Percentiles rank a stretch among this genome's conserved stretches.
Evolutionary conservation across 1,140 invertebrate species (phyloP).

Genomic region (Doryteuthis pealeii): DNA sequence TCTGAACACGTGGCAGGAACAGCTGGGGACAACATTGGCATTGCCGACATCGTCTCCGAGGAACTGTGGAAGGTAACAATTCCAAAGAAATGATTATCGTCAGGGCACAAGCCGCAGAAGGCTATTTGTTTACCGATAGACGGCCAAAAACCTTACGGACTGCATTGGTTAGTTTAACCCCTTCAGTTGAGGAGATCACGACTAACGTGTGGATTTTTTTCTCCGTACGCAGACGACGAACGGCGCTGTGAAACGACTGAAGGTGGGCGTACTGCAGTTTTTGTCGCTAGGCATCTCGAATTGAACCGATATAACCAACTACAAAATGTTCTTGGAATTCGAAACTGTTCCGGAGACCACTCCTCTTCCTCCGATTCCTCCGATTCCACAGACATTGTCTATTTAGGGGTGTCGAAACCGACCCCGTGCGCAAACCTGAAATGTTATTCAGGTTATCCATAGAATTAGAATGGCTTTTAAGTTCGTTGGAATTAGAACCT

Average conservation of each 20-base stretch:
- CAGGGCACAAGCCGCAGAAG: slow-evolving; percentile 83
- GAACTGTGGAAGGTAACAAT: slow-evolving; percentile 71
- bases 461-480: not conserved
- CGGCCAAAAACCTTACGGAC: slow-evolving; percentile 69
- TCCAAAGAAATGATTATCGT: slow-evolving; percentile 89
- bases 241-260: slow-evolving; percentile 75
- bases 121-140: slow-evolving; percentile 84
- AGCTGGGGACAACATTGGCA: slow-evolving; percentile 65
- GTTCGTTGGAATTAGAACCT: not conserved
- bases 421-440: not conserved
- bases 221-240: slow-evolving; percentile 84
- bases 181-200: slow-evolving; percentile 77
- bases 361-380: not conserved
- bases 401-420: not conserved
- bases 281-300: slow-evolving; percentile 90
- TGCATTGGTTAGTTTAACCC: slow-evolving; percentile 75
- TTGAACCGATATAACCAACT: slow-evolving; percentile 91
- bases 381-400: not conserved
- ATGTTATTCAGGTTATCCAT: too few relatives aligned
- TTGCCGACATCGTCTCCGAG: slow-evolving; percentile 37
- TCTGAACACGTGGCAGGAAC: slow-evolving; percentile 94
- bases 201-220: slow-evolving; percentile 85
- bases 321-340: slow-evolving; percentile 73
- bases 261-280: slow-evolving; percentile 68
- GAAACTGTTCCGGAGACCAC: not conserved